These are phyloP conservation scores for Nyctalus aviator DNA, from an alignment of 2,797 vertebrate species.

Conservation along the genomic window DNA sequence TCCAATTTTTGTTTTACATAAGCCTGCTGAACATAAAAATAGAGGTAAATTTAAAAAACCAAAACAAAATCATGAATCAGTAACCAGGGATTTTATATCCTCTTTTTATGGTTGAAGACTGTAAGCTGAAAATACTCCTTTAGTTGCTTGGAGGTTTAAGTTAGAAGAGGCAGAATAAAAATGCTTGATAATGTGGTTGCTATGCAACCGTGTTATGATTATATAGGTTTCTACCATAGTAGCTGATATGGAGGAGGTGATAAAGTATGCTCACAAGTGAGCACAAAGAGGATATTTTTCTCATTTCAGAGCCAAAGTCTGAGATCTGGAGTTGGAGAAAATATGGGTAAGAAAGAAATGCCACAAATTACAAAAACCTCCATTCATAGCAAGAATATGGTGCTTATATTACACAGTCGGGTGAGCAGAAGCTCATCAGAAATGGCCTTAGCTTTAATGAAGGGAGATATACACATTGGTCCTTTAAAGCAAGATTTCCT, in stretches of 20 bases:
- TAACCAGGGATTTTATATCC: slow-evolving; percentile 27
- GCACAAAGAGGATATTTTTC: background rate
- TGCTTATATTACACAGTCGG: background rate
- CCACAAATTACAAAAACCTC: background rate
- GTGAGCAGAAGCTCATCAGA: background rate
- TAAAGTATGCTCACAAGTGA: background rate
- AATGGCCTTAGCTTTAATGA: background rate
- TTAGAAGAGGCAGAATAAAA: slow-evolving; percentile 49
- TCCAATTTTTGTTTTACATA: slow-evolving; percentile 10
- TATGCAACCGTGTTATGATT: slow-evolving; percentile 53
- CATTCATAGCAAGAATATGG: background rate
- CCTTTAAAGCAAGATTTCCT: background rate
- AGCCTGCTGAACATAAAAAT: slow-evolving; percentile 40
- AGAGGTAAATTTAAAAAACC: slow-evolving; percentile 45
- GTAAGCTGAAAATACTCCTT: slow-evolving; percentile 47
- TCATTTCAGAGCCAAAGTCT: background rate
- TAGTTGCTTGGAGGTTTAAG: slow-evolving; percentile 41
- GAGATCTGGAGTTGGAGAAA: slow-evolving; percentile 13
- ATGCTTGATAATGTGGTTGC: slow-evolving; percentile 67
- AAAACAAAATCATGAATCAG: slow-evolving; percentile 19
- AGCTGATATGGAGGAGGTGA: background rate
- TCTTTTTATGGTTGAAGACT: slow-evolving; percentile 10
- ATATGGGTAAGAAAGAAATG: background rate
- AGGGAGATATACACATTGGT: background rate
- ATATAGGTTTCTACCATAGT: background rate